These are phyloP conservation scores for Armadillidium nasatum DNA, from an alignment of 1,140 invertebrate genomes.

Conservation along the genomic window DNA sequence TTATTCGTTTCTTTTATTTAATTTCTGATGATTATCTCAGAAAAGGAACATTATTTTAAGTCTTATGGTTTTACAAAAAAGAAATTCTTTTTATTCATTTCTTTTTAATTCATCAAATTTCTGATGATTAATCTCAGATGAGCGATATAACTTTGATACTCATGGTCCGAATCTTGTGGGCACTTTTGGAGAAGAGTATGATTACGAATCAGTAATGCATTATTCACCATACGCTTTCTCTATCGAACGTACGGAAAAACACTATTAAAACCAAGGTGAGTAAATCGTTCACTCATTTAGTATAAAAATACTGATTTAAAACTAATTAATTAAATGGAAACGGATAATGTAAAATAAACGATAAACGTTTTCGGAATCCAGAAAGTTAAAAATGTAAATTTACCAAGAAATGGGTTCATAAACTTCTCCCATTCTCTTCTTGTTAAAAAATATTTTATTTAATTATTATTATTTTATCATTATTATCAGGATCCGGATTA, in stretches of 20 bases:
- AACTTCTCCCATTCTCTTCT: too few relatives aligned
- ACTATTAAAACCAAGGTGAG: constrained; percentile 55
- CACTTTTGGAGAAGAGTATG: constrained; percentile 53
- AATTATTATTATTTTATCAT: neutral
- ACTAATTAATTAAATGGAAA: neutral
- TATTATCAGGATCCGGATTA: constrained; percentile 46
- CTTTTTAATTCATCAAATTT: neutral
- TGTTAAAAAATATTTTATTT: neutral
- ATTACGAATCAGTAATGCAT: constrained; percentile 58
- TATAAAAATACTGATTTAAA: neutral
- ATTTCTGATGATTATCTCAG: constrained; percentile 22
- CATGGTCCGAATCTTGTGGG: constrained; percentile 49
- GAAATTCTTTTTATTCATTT: neutral
- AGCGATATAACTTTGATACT: constrained; percentile 53
- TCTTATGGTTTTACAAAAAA: too few relatives aligned
- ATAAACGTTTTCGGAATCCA: too few relatives aligned
- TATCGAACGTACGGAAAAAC: constrained; percentile 45
- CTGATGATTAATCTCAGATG: constrained; percentile 36
- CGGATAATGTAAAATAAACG: neutral
- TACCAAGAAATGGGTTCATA: neutral
- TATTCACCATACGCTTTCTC: constrained; percentile 56
- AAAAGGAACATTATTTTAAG: constrained; percentile 52
- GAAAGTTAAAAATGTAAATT: neutral
- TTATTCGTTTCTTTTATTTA: neutral
- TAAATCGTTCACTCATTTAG: constrained; percentile 6